Evolutionary conservation across 1,140 invertebrate species (phyloP).

Genomic region (Macrotrachela quadricornifera): DNA sequence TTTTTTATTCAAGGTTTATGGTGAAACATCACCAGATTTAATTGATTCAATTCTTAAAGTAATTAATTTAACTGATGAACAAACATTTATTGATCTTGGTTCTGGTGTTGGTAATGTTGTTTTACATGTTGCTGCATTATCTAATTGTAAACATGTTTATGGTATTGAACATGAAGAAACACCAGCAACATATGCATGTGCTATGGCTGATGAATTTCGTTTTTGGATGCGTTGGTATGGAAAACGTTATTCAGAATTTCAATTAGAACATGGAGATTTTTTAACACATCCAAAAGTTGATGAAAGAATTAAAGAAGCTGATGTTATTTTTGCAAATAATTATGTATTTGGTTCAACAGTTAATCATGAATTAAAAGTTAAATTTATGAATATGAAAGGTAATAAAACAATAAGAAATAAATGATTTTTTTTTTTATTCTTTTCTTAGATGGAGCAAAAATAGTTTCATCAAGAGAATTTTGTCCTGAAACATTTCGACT

Average conservation of each 20-base stretch:
- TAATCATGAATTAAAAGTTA: constrained; percentile 78
- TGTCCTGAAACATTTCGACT: constrained; percentile 91
- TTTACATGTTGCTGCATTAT: constrained; percentile 81
- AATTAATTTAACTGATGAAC: constrained; percentile 67
- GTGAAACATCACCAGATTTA: constrained; percentile 89
- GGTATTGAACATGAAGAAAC: constrained; percentile 89
- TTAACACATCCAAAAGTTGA: constrained; percentile 45
- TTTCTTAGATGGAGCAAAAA: constrained; percentile 50
- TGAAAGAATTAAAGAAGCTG: constrained; percentile 15
- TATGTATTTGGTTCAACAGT: constrained; percentile 90
- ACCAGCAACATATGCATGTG: constrained; percentile 73
- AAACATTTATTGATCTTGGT: constrained; percentile 86
- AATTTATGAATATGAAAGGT: constrained; percentile 60
- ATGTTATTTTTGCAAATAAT: constrained; percentile 90
- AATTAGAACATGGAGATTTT: constrained; percentile 68
- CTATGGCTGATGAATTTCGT: constrained; percentile 67
- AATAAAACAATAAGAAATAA: too few species aligned
- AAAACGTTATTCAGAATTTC: constrained; percentile 42
- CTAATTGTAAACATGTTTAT: constrained; percentile 65
- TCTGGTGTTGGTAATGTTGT: constrained; percentile 94
- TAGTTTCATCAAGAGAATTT: constrained; percentile 95
- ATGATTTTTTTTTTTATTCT: too few species aligned
- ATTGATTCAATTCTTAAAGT: constrained; percentile 90
- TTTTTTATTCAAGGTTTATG: constrained; percentile 44
- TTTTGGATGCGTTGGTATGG: constrained; percentile 93